These are phyloP conservation scores for Platycnemis pennipes DNA, from an alignment of 2,888 invertebrate genomes.

Conservation along the genomic window DNA sequence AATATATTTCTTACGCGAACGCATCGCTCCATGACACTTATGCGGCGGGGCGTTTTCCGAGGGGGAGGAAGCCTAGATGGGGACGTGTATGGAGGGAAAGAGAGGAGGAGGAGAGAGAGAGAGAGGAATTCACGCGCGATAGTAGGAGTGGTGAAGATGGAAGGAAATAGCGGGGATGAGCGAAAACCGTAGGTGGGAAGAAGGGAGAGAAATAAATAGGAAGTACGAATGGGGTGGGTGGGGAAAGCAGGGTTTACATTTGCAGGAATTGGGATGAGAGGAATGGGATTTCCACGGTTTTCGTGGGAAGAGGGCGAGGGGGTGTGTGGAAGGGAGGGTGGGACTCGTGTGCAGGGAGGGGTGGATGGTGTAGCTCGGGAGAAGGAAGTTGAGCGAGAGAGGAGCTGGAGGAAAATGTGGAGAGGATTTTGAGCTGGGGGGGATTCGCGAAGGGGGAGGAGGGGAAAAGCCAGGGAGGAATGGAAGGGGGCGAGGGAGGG, in stretches of 20 bases:
- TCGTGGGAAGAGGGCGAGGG: not conserved
- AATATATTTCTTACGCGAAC: not conserved
- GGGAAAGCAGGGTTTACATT: not conserved
- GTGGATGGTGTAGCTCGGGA: not conserved
- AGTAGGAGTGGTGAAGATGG: not conserved
- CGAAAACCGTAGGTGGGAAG: not conserved
- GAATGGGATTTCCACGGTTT: slow-evolving; percentile 24
- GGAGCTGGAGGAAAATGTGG: not conserved
- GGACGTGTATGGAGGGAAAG: not conserved
- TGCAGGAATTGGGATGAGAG: not conserved
- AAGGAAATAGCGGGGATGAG: not conserved
- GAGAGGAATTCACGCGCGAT: not conserved
- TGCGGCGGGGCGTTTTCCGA: not conserved
- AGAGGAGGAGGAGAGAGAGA: not conserved
- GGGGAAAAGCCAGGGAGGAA: not conserved
- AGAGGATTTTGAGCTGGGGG: not conserved
- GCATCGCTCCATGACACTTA: not conserved
- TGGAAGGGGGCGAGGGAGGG: not conserved
- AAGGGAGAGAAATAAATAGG: not conserved
- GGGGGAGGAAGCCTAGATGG: not conserved
- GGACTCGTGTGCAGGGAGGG: not conserved
- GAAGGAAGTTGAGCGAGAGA: not conserved
- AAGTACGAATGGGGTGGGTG: not conserved
- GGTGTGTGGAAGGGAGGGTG: not conserved
- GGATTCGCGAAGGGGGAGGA: not conserved